Percentiles rank a stretch among this genome's conserved stretches.
Evolutionary conservation across 2,888 invertebrate genomes (phyloP).

Genomic region (Candidula unifasciata): DNA sequence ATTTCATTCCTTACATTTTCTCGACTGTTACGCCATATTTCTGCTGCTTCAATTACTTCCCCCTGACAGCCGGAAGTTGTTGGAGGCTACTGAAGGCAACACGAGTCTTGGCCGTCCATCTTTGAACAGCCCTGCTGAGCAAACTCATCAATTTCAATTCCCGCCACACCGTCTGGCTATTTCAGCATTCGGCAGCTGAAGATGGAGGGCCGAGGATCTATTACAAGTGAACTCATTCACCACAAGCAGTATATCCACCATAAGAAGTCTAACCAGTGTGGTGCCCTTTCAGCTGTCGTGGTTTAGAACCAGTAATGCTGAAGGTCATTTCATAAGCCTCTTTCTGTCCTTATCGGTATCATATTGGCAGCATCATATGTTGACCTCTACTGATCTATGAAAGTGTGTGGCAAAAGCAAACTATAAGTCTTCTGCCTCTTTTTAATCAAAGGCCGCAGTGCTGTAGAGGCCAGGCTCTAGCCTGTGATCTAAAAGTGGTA

Average conservation of each 20-base stretch:
- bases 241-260: not conserved
- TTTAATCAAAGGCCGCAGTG: too few relatives aligned
- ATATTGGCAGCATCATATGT: too few relatives aligned
- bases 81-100: not conserved
- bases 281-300: too few relatives aligned
- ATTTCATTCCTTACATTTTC: too few relatives aligned
- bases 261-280: not conserved
- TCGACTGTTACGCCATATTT: not conserved
- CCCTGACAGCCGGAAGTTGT: not conserved
- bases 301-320: too few relatives aligned
- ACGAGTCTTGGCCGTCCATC: not conserved
- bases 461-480: too few relatives aligned
- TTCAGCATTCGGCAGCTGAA: conserved; percentile 8
- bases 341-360: too few relatives aligned
- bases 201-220: not conserved
- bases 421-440: too few relatives aligned
- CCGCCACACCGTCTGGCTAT: not conserved
- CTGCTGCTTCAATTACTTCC: not conserved
- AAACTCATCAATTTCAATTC: conserved; percentile 4
- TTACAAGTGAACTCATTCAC: not conserved
- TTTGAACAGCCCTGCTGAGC: not conserved
- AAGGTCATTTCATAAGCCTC: too few relatives aligned
- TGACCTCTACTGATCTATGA: too few relatives aligned
- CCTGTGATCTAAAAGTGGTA: too few relatives aligned
- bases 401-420: too few relatives aligned